Conservation (phyloP, 64 coral and sea anemone genomes). For the Montipora sp. region DNA sequence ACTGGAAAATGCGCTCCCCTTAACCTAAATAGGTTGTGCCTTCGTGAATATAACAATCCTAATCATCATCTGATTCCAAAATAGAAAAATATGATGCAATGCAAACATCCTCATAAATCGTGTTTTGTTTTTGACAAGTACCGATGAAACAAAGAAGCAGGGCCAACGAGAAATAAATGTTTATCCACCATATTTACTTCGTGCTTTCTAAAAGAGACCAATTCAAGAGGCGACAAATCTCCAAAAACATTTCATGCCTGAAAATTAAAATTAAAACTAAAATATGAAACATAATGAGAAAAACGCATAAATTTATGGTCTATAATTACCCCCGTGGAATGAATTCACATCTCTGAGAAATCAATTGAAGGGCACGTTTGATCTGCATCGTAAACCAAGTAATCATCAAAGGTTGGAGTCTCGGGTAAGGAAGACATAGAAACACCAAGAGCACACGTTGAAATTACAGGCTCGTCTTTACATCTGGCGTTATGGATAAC, state of each 20-base stretch:
- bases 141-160: background rate
- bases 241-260: background rate
- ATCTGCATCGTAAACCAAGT: constrained; percentile 88
- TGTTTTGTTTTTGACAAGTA: background rate
- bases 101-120: background rate
- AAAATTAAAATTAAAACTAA: background rate
- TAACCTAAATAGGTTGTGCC: background rate
- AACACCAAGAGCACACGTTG: constrained; percentile 39
- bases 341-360: constrained; percentile 89
- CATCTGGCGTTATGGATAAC: constrained; percentile 44
- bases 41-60: background rate
- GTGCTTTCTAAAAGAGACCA: background rate
- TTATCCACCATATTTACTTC: background rate
- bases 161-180: background rate
- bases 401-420: constrained; percentile 93
- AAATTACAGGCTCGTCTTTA: constrained; percentile 60
- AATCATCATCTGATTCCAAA: background rate
- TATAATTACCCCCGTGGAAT: constrained; percentile 31
- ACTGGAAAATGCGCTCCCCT: background rate
- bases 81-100: background rate
- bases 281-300: background rate
- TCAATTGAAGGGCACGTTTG: constrained; percentile 98
- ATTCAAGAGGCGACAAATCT: background rate
- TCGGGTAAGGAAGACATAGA: constrained; percentile 68
- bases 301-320: background rate